These are phyloP conservation scores for Zaprionus nigranus DNA, from an alignment of 1,140 invertebrate genomes.

Conservation along the genomic window DNA sequence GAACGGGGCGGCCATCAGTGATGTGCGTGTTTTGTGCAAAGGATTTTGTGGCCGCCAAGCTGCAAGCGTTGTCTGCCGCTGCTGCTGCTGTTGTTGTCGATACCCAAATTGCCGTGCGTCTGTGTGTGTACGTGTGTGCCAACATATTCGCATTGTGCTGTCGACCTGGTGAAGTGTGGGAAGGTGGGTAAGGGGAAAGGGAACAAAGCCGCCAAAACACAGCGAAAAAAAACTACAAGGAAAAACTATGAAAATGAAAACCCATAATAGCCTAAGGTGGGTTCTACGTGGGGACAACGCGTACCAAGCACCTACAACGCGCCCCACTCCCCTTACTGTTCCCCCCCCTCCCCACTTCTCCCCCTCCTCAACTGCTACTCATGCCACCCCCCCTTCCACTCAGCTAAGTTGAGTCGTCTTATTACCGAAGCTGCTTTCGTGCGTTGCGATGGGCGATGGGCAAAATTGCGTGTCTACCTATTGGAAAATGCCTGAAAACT, in stretches of 20 bases:
- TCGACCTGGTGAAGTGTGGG: conserved; percentile 8
- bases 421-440: conserved; percentile 53
- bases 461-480: conserved; percentile 63
- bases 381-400: neutral
- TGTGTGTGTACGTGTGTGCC: conserved; percentile 29
- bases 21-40: conserved; percentile 70
- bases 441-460: conserved; percentile 18
- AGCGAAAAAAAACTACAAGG: conserved; percentile 27
- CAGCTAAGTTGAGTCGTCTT: conserved; percentile 28
- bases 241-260: conserved; percentile 72
- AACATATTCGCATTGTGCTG: conserved; percentile 59
- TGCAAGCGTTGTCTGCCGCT: conserved; percentile 15
- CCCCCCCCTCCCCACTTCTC: no score
- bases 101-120: conserved; percentile 64
- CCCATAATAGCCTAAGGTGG: conserved; percentile 52
- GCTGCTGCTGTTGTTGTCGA: conserved; percentile 41
- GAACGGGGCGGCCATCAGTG: conserved; percentile 15
- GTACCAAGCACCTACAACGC: conserved; percentile 64
- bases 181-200: neutral
- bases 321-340: neutral
- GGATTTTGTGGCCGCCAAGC: conserved; percentile 57
- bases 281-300: conserved; percentile 57
- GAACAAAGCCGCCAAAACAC: conserved; percentile 41
- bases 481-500: conserved; percentile 46
- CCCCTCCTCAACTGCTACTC: neutral